Percentiles rank a stretch among this genome's conserved stretches.
These are phyloP conservation scores for Tinea trinotella DNA, from an alignment of 2,888 invertebrate species.

Conservation along the genomic window DNA sequence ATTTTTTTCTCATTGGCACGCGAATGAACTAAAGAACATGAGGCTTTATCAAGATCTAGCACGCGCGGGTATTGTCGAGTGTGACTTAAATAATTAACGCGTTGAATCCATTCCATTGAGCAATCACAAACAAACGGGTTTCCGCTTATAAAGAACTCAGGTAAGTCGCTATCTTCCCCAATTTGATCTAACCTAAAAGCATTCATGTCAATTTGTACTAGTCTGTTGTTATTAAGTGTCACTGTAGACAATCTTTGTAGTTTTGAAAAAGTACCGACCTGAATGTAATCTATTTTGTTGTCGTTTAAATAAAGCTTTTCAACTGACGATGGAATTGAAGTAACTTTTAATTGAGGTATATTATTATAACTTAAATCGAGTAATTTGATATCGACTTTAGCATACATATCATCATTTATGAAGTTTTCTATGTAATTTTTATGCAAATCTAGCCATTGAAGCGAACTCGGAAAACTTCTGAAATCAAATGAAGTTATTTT, in stretches of 20 bases:
- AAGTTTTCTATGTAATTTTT: conserved; percentile 79
- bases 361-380: conserved; percentile 83
- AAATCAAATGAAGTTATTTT: conserved; percentile 83
- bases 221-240: conserved; percentile 81
- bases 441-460: conserved; percentile 86
- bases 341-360: conserved; percentile 76
- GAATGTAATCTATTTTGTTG: conserved; percentile 78
- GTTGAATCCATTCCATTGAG: conserved; percentile 88
- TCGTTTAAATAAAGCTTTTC: conserved; percentile 82
- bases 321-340: conserved; percentile 80
- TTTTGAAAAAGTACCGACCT: conserved; percentile 79
- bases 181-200: conserved; percentile 80
- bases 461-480: conserved; percentile 78
- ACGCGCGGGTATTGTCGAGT: conserved; percentile 83
- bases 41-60: conserved; percentile 83
- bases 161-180: conserved; percentile 78
- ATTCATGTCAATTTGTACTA: conserved; percentile 80
- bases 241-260: conserved; percentile 80
- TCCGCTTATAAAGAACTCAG: conserved; percentile 84
- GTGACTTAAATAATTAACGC: conserved; percentile 84
- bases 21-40: conserved; percentile 80
- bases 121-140: conserved; percentile 91
- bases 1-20: conserved; percentile 79
- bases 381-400: conserved; percentile 76
- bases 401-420: conserved; percentile 70